Evolutionary conservation across 2,888 invertebrate species (phyloP).

Genomic region (Blastobasis lacticolella): DNA sequence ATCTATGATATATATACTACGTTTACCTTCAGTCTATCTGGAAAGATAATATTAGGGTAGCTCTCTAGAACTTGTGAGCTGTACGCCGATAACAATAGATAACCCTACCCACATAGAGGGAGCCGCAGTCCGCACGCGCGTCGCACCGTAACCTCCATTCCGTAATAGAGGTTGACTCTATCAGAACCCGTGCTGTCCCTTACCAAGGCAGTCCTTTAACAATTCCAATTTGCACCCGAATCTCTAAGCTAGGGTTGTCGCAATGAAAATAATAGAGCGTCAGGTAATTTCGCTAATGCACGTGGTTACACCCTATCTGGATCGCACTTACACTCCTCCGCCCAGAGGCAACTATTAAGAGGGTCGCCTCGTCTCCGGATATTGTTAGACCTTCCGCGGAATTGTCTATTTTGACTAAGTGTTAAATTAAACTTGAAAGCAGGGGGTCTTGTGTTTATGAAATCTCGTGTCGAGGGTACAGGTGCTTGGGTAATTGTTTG

Average conservation of each 20-base stretch:
- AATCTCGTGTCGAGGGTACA: constrained; percentile 15
- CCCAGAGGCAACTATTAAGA: constrained; percentile 61
- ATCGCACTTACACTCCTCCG: constrained; percentile 56
- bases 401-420: constrained; percentile 58
- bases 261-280: constrained; percentile 71
- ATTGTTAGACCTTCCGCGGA: constrained; percentile 33
- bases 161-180: neutral
- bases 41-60: too few species aligned
- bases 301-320: constrained; percentile 68
- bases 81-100: too few species aligned
- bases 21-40: too few species aligned
- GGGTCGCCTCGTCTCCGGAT: constrained; percentile 43
- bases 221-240: constrained; percentile 30
- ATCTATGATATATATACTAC: too few species aligned
- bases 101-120: too few species aligned
- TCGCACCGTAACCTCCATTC: too few species aligned
- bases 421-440: constrained; percentile 39
- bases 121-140: too few species aligned
- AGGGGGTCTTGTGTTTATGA: constrained; percentile 10
- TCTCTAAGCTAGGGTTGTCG: constrained; percentile 47
- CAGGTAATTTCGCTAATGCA: constrained; percentile 74
- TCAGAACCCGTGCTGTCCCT: constrained; percentile 15
- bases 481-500: constrained; percentile 9
- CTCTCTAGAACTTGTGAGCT: too few species aligned
- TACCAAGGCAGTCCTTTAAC: constrained; percentile 16